Percentiles rank a stretch among this genome's conserved stretches.
Evolutionary conservation across 2,888 invertebrate species (phyloP).

Genomic region (Ichneumoninae sp.): DNA sequence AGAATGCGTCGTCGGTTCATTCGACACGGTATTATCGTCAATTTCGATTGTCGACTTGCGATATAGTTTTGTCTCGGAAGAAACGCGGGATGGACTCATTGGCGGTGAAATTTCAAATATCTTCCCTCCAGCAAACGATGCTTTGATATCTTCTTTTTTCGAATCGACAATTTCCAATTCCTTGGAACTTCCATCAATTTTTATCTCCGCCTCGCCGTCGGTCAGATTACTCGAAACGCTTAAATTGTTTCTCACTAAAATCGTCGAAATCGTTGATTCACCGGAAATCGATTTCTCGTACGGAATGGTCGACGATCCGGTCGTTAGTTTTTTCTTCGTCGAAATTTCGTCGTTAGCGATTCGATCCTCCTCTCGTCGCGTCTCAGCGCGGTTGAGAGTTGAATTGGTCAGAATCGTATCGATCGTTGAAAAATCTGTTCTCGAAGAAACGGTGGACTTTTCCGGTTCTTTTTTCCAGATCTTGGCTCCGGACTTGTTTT

Average conservation of each 20-base stretch:
- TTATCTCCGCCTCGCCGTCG: background rate
- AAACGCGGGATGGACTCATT: background rate
- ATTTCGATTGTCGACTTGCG: background rate
- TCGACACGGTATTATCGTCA: background rate
- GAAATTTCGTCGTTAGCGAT: background rate
- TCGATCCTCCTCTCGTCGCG: background rate
- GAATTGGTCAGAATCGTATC: background rate
- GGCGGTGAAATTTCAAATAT: constrained; percentile 3
- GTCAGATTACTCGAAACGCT: background rate
- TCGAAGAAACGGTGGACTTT: background rate
- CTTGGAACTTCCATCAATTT: background rate
- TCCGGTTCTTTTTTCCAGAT: background rate
- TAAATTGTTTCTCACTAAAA: background rate
- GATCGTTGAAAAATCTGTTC: background rate
- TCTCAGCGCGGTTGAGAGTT: background rate
- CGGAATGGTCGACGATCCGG: background rate
- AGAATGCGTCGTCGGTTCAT: background rate
- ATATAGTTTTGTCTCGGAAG: background rate
- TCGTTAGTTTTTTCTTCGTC: background rate
- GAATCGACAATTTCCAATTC: background rate
- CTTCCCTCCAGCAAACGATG: background rate
- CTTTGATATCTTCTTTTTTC: background rate
- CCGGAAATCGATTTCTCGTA: background rate
- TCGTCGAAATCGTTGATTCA: background rate
- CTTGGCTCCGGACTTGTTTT: background rate